Conservation (phyloP, 2,113 vertebrate species). For the Arothron firmamentum region DNA sequence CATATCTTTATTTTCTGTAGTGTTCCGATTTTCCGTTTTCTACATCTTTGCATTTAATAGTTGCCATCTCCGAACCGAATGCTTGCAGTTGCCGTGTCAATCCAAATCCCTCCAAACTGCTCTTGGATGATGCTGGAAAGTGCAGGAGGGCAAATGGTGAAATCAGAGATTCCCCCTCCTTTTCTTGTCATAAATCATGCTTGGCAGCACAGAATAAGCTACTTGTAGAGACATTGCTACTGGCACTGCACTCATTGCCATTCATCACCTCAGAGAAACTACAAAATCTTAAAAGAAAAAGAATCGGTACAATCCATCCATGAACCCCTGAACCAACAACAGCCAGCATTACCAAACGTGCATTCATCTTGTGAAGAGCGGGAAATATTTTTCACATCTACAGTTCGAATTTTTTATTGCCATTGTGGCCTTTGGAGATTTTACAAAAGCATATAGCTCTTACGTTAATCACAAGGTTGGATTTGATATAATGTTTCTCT, state of each 20-base stretch:
- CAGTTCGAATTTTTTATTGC: conserved; percentile 51
- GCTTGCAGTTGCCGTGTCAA: conserved; percentile 67
- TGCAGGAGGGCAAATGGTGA: conserved; percentile 73
- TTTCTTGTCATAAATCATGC: conserved; percentile 76
- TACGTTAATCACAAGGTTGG: conserved; percentile 43
- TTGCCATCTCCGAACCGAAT: conserved; percentile 59
- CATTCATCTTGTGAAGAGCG: conserved; percentile 40
- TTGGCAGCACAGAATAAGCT: conserved; percentile 76
- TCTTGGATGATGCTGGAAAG: conserved; percentile 64
- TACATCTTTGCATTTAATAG: conserved; percentile 33
- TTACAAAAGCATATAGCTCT: conserved; percentile 45
- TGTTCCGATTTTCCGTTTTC: conserved; percentile 43
- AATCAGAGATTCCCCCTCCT: conserved; percentile 65
- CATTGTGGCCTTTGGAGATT: conserved; percentile 45
- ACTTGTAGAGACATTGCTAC: conserved; percentile 70
- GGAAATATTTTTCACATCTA: conserved; percentile 47
- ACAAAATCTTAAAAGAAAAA: conserved; percentile 41
- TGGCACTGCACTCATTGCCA: conserved; percentile 72
- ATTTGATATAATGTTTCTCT: conserved; percentile 43
- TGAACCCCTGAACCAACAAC: conserved; percentile 48
- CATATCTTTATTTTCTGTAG: conserved; percentile 26
- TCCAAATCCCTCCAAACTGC: conserved; percentile 58
- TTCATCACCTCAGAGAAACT: conserved; percentile 73
- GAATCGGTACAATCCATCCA: conserved; percentile 43
- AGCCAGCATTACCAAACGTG: conserved; percentile 55